A percentile compares a stretch with the other conserved stretches of the same genome.
Evolutionary conservation across 1,140 invertebrate genomes (phyloP).

Genomic region (Drusus annulatus): DNA sequence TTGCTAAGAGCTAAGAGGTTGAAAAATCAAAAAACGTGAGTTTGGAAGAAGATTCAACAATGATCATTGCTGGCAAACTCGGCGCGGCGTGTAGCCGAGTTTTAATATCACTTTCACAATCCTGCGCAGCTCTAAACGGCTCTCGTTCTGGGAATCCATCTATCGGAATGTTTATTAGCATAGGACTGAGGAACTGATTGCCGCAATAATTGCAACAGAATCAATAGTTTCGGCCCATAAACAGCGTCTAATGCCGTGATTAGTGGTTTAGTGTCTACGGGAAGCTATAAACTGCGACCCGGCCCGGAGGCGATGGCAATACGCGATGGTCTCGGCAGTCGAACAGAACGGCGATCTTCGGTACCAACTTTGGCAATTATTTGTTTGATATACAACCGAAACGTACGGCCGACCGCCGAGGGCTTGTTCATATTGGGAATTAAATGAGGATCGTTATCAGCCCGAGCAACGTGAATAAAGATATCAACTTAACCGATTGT

Average conservation of each 20-base stretch:
- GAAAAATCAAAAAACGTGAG: not conserved
- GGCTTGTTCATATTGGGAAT: constrained; percentile 25
- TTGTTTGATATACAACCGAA: constrained; percentile 41
- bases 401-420: constrained; percentile 32
- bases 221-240: not conserved
- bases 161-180: not conserved
- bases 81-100: constrained; percentile 1
- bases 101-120: not conserved
- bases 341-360: constrained; percentile 8
- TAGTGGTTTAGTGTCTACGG: not conserved
- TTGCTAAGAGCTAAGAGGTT: not conserved
- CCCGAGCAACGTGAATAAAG: constrained; percentile 23
- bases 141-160: too few relatives aligned
- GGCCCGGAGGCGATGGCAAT: constrained; percentile 12
- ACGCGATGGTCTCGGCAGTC: not conserved
- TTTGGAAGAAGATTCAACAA: not conserved
- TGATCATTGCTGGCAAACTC: not conserved
- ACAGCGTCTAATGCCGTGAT: constrained; percentile 8
- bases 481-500: constrained; percentile 24
- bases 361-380: constrained; percentile 32
- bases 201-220: not conserved
- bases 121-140: too few relatives aligned
- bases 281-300: constrained; percentile 15
- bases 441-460: constrained; percentile 40
- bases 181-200: not conserved